These are phyloP conservation scores for Stenodera caucasica DNA, from an alignment of 2,888 invertebrate genomes.

Conservation along the genomic window DNA sequence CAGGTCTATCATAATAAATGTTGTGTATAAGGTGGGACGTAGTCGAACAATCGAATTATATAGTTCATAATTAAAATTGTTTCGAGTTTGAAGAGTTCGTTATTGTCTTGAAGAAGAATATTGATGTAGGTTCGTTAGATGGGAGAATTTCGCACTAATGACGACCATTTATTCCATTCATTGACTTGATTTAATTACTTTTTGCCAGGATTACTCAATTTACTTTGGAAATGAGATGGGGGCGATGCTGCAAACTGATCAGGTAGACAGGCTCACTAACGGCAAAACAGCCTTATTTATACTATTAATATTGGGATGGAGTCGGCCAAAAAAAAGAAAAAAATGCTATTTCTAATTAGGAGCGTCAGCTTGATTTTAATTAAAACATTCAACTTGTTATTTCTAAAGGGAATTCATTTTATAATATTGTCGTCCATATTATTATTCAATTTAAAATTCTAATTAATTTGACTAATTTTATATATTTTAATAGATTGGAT, in stretches of 20 bases:
- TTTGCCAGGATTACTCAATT: background rate
- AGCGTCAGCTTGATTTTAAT: conserved; percentile 29
- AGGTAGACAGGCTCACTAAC: background rate
- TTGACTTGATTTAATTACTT: background rate
- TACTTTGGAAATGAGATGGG: background rate
- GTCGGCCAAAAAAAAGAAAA: background rate
- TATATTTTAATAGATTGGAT: background rate
- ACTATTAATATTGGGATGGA: too few species aligned
- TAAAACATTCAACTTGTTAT: conserved; percentile 24
- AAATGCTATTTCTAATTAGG: background rate
- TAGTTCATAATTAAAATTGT: background rate
- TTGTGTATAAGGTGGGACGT: background rate
- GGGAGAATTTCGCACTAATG: background rate
- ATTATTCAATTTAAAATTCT: background rate
- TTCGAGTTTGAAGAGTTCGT: background rate
- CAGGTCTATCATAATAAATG: too few species aligned
- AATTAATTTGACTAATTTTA: background rate
- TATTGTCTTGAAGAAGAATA: background rate
- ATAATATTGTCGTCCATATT: background rate
- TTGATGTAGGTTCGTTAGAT: background rate
- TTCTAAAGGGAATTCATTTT: conserved; percentile 18
- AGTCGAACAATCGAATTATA: background rate
- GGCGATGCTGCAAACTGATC: background rate
- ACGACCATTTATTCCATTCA: background rate
- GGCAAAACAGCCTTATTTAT: too few species aligned